These are phyloP conservation scores for Cyanoderma ruficeps DNA, from an alignment of 2,113 vertebrate genomes.

Conservation along the genomic window DNA sequence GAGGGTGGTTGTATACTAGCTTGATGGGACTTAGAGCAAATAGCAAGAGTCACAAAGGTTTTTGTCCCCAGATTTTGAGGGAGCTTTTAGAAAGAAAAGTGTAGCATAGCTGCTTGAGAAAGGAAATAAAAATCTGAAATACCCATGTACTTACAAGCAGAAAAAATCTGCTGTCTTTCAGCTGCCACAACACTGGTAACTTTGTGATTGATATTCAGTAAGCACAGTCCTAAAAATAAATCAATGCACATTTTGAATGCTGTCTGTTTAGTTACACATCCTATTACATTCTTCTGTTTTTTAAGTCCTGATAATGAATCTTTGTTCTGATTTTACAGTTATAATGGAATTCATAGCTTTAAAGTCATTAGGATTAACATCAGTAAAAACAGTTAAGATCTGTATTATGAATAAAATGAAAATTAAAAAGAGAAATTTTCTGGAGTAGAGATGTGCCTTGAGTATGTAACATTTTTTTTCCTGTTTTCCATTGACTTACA, in stretches of 20 bases:
- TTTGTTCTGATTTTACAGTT: background rate
- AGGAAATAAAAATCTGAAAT: background rate
- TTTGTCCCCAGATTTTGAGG: background rate
- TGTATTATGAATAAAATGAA: background rate
- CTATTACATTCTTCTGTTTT: background rate
- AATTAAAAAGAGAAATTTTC: background rate
- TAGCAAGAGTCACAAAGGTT: background rate
- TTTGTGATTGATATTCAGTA: conserved; percentile 21
- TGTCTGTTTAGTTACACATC: background rate
- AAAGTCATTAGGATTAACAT: background rate
- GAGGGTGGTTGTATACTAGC: background rate
- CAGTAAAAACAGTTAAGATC: background rate
- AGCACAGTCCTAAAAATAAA: conserved; percentile 22
- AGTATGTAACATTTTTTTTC: background rate
- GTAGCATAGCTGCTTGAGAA: background rate
- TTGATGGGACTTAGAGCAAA: background rate
- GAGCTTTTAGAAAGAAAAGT: background rate
- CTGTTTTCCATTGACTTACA: background rate
- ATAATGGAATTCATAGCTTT: background rate
- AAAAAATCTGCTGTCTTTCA: background rate
- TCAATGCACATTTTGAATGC: background rate
- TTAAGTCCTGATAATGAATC: background rate
- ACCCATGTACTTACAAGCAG: background rate
- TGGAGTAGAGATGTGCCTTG: background rate
- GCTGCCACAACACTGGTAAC: background rate